These are phyloP conservation scores for Blastobasis adustella DNA, from an alignment of 2,888 invertebrate species.

Conservation along the genomic window DNA sequence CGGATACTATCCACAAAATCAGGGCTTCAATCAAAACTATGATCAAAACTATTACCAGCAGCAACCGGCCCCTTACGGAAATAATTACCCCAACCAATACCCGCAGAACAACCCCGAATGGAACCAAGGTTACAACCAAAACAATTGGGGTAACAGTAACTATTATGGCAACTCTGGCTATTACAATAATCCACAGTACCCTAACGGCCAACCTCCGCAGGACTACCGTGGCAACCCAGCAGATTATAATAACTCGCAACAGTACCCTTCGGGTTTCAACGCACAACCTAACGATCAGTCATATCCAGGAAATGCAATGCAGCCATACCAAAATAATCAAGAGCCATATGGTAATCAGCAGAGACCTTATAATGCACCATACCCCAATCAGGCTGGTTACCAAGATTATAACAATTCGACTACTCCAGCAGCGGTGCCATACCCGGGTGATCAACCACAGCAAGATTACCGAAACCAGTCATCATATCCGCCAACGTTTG, in stretches of 20 bases:
- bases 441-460: conserved; percentile 11
- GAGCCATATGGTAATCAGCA: conserved; percentile 46
- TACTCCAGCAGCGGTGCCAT: conserved; percentile 19
- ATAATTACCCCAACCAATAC: conserved; percentile 62
- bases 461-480: conserved; percentile 4
- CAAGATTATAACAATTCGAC: conserved; percentile 45
- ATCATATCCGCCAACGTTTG: conserved; percentile 33
- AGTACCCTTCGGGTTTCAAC: conserved; percentile 50
- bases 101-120: conserved; percentile 29
- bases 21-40: conserved; percentile 57
- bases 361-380: conserved; percentile 41
- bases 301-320: conserved; percentile 42
- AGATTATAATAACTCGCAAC: conserved; percentile 42
- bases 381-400: conserved; percentile 37
- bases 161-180: conserved; percentile 57
- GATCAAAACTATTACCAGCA: conserved; percentile 59
- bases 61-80: conserved; percentile 39
- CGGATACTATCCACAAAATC: conserved; percentile 68
- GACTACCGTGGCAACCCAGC: conserved; percentile 43
- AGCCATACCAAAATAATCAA: conserved; percentile 47
- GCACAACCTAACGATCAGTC: conserved; percentile 37
- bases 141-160: conserved; percentile 58
- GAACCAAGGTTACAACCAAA: conserved; percentile 51
- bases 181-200: conserved; percentile 59
- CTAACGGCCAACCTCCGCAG: conserved; percentile 46